Evolutionary conservation across 2,888 invertebrate species (phyloP).

Genomic region (Silvanus unidentatus): DNA sequence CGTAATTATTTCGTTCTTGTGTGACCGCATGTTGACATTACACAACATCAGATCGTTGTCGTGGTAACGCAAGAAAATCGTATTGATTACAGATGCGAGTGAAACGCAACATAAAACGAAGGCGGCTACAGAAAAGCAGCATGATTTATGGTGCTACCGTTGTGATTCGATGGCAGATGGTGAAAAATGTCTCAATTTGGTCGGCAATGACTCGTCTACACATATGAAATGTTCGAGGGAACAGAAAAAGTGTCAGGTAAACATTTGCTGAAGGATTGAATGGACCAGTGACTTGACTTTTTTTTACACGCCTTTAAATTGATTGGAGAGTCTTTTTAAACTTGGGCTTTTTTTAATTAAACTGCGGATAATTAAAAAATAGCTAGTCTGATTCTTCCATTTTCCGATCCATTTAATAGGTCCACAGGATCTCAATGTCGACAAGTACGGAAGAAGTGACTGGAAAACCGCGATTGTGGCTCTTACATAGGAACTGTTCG

Average conservation of each 20-base stretch:
- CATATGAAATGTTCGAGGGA: conserved; percentile 72
- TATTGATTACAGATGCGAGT: conserved; percentile 34
- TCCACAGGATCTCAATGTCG: conserved; percentile 77
- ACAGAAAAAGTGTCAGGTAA: conserved; percentile 72
- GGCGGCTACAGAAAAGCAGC: conserved; percentile 69
- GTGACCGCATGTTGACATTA: no score
- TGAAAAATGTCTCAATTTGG: conserved; percentile 63
- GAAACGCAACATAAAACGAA: conserved; percentile 62
- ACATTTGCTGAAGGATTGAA: conserved; percentile 14
- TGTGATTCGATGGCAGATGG: conserved; percentile 74
- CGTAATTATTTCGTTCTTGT: no score
- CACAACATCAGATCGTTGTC: conserved; percentile 15
- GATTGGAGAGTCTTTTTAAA: no score
- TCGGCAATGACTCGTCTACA: conserved; percentile 55
- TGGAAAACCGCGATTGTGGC: conserved; percentile 75
- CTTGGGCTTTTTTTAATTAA: no score
- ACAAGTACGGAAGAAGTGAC: conserved; percentile 75
- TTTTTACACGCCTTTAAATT: no score
- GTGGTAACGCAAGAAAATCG: conserved; percentile 20
- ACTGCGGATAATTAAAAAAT: no score
- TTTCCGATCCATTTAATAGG: no score
- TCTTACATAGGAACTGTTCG: conserved; percentile 75
- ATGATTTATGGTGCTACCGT: conserved; percentile 76
- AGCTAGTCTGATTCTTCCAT: no score
- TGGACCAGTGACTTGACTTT: no score